Percentiles rank a stretch among this genome's conserved stretches.
Evolutionary conservation across 2,113 vertebrate genomes (phyloP).

Genomic region (Menidia beryllina): DNA sequence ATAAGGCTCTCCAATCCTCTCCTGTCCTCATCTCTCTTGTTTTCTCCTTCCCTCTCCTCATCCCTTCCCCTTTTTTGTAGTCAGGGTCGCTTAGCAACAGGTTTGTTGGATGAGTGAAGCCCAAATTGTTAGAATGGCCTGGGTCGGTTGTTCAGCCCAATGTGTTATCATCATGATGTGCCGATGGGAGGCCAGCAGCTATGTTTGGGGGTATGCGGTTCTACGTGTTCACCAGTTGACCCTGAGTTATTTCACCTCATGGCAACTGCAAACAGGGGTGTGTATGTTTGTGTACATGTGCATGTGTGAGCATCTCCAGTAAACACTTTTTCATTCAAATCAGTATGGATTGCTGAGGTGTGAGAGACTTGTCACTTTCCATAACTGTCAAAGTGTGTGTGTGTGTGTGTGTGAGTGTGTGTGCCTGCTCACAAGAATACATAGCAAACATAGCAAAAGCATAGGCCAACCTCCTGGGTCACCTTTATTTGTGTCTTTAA

Average conservation of each 20-base stretch:
- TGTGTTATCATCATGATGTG: conserved; percentile 50
- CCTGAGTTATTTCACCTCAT: conserved; percentile 42
- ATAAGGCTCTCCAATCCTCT: conserved; percentile 17
- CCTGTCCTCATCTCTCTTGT: neutral
- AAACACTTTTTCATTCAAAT: conserved; percentile 43
- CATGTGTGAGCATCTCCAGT: conserved; percentile 17
- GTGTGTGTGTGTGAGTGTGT: conserved; percentile 6
- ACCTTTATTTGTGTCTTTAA: conserved; percentile 15
- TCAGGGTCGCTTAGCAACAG: conserved; percentile 79
- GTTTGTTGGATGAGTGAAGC: conserved; percentile 60
- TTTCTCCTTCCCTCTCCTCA: conserved; percentile 12
- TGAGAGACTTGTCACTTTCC: conserved; percentile 39
- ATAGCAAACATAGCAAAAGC: conserved; percentile 22
- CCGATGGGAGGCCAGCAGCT: conserved; percentile 34
- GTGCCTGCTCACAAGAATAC: neutral
- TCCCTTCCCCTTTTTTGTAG: conserved; percentile 47
- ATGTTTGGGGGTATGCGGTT: conserved; percentile 33
- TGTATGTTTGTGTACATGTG: neutral
- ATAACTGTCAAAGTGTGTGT: conserved; percentile 34
- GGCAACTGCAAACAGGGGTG: neutral
- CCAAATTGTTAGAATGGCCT: conserved; percentile 58
- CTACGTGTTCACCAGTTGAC: conserved; percentile 24
- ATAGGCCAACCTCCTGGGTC: conserved; percentile 33
- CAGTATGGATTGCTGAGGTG: conserved; percentile 43
- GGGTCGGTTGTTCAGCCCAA: conserved; percentile 47